A percentile compares a stretch with the other conserved stretches of the same genome.
These are phyloP conservation scores for Luehdorfia chinensis DNA, from an alignment of 1,140 invertebrate genomes.

Conservation along the genomic window DNA sequence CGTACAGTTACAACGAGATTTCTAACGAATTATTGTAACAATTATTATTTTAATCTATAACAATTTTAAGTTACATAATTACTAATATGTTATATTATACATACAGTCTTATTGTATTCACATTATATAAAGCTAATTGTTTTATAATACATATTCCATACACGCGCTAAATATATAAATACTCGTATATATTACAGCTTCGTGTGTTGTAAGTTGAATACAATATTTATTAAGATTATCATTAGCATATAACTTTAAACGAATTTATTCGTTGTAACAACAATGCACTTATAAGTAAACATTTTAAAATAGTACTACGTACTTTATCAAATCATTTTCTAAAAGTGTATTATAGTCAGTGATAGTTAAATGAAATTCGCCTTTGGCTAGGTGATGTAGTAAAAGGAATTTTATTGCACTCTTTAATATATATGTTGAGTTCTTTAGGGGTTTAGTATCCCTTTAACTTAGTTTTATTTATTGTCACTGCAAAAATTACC, in stretches of 20 bases:
- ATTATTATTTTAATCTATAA: conserved; percentile 36
- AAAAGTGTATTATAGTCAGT: conserved; percentile 23
- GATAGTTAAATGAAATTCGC: conserved; percentile 31
- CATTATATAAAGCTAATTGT: conserved; percentile 28
- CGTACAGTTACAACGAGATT: conserved; percentile 51
- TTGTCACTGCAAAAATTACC: conserved; percentile 61
- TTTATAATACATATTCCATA: conserved; percentile 27
- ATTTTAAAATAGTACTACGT: conserved; percentile 35
- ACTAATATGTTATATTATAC: conserved; percentile 28
- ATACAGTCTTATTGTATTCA: conserved; percentile 63
- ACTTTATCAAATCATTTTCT: conserved; percentile 28
- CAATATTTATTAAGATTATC: conserved; percentile 3
- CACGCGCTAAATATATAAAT: too few relatives aligned
- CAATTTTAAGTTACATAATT: conserved; percentile 29
- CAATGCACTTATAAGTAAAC: conserved; percentile 23
- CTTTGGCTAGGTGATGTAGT: conserved; percentile 62
- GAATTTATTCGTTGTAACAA: conserved; percentile 29
- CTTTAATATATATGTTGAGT: conserved; percentile 35
- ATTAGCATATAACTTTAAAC: conserved; percentile 6
- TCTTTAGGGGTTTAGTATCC: conserved; percentile 48
- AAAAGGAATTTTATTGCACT: conserved; percentile 63
- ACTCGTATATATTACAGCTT: conserved; percentile 23
- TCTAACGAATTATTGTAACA: conserved; percentile 48
- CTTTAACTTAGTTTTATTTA: conserved; percentile 50
- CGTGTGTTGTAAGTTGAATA: conserved; percentile 9